Evolutionary conservation across 37 sponge, comb jelly and placozoan species (phyloP).

Genomic region (Halichondria panicea): DNA sequence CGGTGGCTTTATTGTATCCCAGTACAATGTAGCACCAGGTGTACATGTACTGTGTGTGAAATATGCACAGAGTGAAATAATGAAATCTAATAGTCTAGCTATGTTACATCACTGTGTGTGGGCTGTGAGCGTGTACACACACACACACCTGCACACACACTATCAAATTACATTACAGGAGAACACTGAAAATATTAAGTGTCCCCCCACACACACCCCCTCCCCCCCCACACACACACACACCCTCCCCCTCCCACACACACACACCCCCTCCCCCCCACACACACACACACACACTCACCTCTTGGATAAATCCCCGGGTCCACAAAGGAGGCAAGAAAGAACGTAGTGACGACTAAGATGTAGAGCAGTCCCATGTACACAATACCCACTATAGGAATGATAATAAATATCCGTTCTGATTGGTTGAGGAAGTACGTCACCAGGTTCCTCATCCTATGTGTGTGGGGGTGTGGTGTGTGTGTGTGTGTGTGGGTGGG

Average conservation of each 20-base stretch:
- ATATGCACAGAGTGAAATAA: too few relatives aligned
- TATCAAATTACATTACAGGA: too few relatives aligned
- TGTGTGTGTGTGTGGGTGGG: slow-evolving; percentile 8
- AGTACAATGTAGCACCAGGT: too few relatives aligned
- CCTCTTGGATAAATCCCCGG: slow-evolving; percentile 97
- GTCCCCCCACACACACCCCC: not conserved
- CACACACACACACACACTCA: slow-evolving; percentile 47
- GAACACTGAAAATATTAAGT: not conserved
- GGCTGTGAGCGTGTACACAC: too few relatives aligned
- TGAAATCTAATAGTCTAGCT: too few relatives aligned
- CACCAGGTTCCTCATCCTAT: slow-evolving; percentile 60
- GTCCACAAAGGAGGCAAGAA: slow-evolving; percentile 91
- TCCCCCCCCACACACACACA: slow-evolving; percentile 17
- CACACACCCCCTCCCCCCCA: slow-evolving; percentile 39
- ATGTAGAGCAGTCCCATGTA: slow-evolving; percentile 72
- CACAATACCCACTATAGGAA: slow-evolving; percentile 62
- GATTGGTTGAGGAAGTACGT: slow-evolving; percentile 18
- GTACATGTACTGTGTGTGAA: too few relatives aligned
- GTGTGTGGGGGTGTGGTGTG: not conserved
- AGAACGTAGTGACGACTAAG: slow-evolving; percentile 74
- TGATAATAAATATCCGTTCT: slow-evolving; percentile 6
- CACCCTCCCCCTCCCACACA: slow-evolving; percentile 21
- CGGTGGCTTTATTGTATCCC: too few relatives aligned
- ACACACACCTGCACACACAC: too few relatives aligned
- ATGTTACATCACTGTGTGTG: too few relatives aligned